A percentile compares a stretch with the other conserved stretches of the same genome.
Conservation (phyloP, 2,113 vertebrate species). For the Oenanthe oenanthe region DNA sequence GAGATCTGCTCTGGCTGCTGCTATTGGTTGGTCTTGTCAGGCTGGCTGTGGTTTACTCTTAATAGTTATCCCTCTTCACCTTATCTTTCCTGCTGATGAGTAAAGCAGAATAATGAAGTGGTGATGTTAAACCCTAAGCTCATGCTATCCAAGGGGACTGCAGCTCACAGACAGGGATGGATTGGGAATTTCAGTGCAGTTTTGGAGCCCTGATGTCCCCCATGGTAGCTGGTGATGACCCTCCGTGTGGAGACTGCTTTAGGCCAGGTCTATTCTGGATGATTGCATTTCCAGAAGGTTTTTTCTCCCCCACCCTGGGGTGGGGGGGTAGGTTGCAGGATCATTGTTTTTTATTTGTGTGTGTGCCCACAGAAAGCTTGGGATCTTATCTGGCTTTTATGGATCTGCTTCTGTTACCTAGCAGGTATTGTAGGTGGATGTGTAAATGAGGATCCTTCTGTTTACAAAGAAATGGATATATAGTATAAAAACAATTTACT, state of each 20-base stretch:
- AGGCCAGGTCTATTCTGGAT: not conserved
- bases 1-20: not conserved
- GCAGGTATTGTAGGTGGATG: slow-evolving; percentile 62
- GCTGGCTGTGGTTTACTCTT: slow-evolving; percentile 16
- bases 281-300: not conserved
- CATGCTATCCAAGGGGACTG: rapidly evolving
- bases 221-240: rapidly evolving
- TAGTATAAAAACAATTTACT: slow-evolving; percentile 63
- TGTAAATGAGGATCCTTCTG: slow-evolving; percentile 54
- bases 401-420: slow-evolving; percentile 22
- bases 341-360: slow-evolving; percentile 37
- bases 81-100: not conserved
- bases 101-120: not conserved
- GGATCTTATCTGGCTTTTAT: slow-evolving; percentile 38
- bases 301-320: not conserved
- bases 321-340: not conserved
- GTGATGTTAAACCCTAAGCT: not conserved
- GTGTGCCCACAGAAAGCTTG: not conserved
- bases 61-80: not conserved
- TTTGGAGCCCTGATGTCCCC: not conserved
- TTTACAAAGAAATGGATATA: slow-evolving; percentile 53
- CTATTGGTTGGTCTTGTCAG: not conserved
- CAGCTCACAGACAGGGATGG: not conserved
- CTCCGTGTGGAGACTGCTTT: not conserved
- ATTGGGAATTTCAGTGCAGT: not conserved